Evolutionary conservation across 2,888 invertebrate species (phyloP), one percentile per base, ranked within the genome.

Genomic region (Nemotelus nigrinus): DNA sequence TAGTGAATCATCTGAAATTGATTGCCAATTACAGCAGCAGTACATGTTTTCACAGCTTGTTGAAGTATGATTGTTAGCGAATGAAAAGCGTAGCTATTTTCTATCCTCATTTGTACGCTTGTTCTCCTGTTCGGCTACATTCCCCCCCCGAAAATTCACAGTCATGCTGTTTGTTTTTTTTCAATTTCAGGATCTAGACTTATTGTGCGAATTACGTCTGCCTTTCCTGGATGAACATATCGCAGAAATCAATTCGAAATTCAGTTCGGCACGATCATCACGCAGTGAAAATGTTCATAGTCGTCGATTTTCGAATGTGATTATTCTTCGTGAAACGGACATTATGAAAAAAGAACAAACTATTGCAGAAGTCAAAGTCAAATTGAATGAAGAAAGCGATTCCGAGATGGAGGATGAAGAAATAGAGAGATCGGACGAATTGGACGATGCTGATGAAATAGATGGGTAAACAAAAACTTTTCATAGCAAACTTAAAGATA

Each of bases 21-120:
- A 25, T 25, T 0, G 25, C 25, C 25, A 25, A 25, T 25, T 25
- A 25, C 48, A 39, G 39, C 48, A n/a, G 57, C 39, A 77, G 2
- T 86, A 86, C 48, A 81, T 85, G 78, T 86, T 86, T 80, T 86
- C 85, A 4, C 83, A 86, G 77, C 80, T 86, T n/a, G 82, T 85
- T 70, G 83, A 85, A 78, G 83, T 83, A 71, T 25, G 25, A 25
- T 25, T 79, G 80, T 60, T 3, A 60, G 2, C 39, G 1, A 60
- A 25, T 2, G 7, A 25, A 6, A 6, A 25, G 60, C 1, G 39
- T 60, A 60, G 25, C 25, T 25, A 1, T 25, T 25, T 25, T 25
- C 1, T 25, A 25, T 1, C 25, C 25, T 1, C 0, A 25, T 25
- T 1, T 25, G 25, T 25, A 25, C 25, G 25, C 25, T 25, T 25